phyloP scores from a whole-genome alignment of 2,888 invertebrate species.

The Oasisia sp. region DNA sequence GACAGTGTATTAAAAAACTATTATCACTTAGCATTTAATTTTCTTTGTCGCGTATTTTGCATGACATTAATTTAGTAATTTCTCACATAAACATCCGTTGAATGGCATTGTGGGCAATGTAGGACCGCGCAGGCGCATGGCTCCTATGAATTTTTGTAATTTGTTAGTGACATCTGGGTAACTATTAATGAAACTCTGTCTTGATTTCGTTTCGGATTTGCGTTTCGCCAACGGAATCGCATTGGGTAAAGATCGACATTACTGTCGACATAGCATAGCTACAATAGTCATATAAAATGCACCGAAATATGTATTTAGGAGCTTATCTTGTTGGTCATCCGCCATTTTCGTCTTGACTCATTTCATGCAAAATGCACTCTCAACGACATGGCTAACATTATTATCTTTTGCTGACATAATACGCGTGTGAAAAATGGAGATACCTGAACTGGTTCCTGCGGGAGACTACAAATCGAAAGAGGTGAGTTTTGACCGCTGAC shows the following conservation, averaged over 20 bases:
- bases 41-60: background rate
- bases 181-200: background rate
- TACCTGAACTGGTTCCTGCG: background rate
- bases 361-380: constrained; percentile 5
- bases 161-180: constrained; percentile 3
- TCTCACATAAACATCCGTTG: background rate
- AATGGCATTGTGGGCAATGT: background rate
- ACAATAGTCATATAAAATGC: background rate
- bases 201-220: constrained; percentile 13
- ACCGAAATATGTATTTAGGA: background rate
- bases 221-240: constrained; percentile 4
- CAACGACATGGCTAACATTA: background rate
- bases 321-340: background rate
- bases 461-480: background rate
- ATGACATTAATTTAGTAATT: background rate
- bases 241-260: background rate
- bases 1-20: background rate
- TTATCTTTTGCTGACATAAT: background rate
- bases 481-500: constrained; percentile 6
- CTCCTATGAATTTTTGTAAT: background rate
- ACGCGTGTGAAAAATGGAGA: background rate
- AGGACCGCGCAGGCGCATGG: constrained; percentile 13
- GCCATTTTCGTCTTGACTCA: constrained; percentile 17
- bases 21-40: background rate
- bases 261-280: background rate